Conservation (phyloP, 2,888 invertebrate genomes). For the Dermolepida albohirtum region DNA sequence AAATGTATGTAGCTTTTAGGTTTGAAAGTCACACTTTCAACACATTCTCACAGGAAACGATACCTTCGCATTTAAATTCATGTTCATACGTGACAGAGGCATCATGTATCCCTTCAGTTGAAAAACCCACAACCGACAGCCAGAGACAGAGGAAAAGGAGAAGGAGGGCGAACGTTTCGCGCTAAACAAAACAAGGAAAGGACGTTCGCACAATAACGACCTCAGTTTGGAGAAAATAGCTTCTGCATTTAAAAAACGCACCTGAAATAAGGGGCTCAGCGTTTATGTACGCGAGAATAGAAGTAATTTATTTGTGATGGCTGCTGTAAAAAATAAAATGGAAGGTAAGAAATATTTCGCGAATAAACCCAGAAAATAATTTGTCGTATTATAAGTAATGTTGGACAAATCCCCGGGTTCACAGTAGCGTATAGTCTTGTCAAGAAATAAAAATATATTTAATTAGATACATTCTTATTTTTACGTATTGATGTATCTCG, state of each 20-base stretch:
- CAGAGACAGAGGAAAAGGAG: background rate
- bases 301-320: background rate
- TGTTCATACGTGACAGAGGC: conserved; percentile 25
- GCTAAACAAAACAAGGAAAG: conserved; percentile 8
- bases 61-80: conserved; percentile 33
- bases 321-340: too few relatives aligned
- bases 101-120: background rate
- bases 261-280: background rate
- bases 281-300: background rate
- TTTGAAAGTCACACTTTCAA: conserved; percentile 13
- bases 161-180: background rate
- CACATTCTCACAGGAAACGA: conserved; percentile 23
- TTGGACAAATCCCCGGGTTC: too few relatives aligned
- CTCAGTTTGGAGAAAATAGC: conserved; percentile 10
- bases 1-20: background rate
- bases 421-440: too few relatives aligned
- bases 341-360: too few relatives aligned
- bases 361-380: too few relatives aligned
- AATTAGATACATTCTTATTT: too few relatives aligned
- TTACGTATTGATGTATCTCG: too few relatives aligned
- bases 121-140: conserved; percentile 9
- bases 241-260: conserved; percentile 22
- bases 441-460: too few relatives aligned
- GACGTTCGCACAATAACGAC: conserved; percentile 11
- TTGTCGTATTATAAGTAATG: too few relatives aligned